These are phyloP conservation scores for Tipula lateralis DNA, from an alignment of 2,888 invertebrate genomes.

Conservation along the genomic window DNA sequence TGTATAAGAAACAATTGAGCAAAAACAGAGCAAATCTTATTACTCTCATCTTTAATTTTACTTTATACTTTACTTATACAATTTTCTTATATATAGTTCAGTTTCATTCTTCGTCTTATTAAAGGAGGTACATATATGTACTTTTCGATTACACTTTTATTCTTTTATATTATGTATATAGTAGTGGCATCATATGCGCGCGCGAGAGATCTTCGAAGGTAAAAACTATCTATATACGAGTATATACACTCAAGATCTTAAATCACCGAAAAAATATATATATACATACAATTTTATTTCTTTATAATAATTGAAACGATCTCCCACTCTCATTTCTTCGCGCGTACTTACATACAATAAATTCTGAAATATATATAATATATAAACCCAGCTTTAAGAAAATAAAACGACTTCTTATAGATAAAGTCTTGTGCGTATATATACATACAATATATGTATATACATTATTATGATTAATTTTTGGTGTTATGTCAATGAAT, in stretches of 20 bases:
- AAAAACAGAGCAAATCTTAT: slow-evolving; percentile 29
- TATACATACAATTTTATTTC: neutral
- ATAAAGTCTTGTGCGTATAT: neutral
- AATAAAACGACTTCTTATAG: neutral
- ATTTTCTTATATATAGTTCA: neutral
- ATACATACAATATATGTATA: neutral
- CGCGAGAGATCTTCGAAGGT: neutral
- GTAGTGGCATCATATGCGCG: neutral
- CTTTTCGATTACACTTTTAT: neutral
- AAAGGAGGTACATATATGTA: neutral
- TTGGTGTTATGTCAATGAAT: slow-evolving; percentile 19
- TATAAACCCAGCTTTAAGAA: neutral
- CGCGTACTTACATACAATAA: neutral
- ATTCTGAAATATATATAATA: neutral
- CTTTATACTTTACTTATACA: slow-evolving; percentile 3
- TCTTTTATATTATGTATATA: neutral
- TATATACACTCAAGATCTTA: neutral
- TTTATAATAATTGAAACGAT: neutral
- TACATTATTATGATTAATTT: neutral
- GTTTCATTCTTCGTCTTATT: neutral
- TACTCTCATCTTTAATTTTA: slow-evolving; percentile 26
- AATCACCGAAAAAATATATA: neutral
- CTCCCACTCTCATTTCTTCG: slow-evolving; percentile 5
- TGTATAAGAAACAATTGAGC: neutral
- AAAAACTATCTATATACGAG: neutral